Evolutionary conservation across 2,888 invertebrate species (phyloP).

Genomic region (Aplocera efformata): DNA sequence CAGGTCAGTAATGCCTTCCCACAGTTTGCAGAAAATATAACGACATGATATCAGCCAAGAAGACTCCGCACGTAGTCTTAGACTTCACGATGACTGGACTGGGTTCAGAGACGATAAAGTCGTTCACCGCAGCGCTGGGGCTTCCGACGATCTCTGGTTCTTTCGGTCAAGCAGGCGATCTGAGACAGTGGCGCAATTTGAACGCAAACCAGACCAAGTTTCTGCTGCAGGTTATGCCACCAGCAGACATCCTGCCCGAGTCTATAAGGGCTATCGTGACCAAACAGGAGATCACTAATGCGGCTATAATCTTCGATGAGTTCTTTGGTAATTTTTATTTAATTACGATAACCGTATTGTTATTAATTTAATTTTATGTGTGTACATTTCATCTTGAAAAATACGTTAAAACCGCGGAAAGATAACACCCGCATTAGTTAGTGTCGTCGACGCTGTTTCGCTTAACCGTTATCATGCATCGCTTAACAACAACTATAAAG

Average conservation of each 20-base stretch:
- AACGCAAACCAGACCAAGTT: constrained; percentile 85
- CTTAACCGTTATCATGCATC: constrained; percentile 21
- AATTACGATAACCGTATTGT: not conserved
- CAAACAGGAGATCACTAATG: constrained; percentile 93
- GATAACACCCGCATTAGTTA: constrained; percentile 23
- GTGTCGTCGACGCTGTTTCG: constrained; percentile 15
- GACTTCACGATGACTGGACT: constrained; percentile 91
- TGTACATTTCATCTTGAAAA: no score
- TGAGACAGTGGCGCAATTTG: constrained; percentile 90
- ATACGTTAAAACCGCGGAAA: not conserved
- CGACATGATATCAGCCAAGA: constrained; percentile 81
- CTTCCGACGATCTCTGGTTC: constrained; percentile 92
- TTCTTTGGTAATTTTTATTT: constrained; percentile 83
- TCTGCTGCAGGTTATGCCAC: constrained; percentile 91
- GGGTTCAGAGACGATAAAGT: constrained; percentile 91
- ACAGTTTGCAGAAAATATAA: constrained; percentile 85
- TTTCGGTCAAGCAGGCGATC: constrained; percentile 91
- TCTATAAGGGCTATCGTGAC: constrained; percentile 89
- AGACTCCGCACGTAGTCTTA: constrained; percentile 88
- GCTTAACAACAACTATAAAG: constrained; percentile 28
- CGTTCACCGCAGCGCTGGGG: constrained; percentile 88
- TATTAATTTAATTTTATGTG: not conserved
- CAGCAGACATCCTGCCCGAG: constrained; percentile 91
- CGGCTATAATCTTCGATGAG: constrained; percentile 94
- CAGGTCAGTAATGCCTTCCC: not conserved